A percentile compares a stretch with the other conserved stretches of the same genome.
Conservation (phyloP, 2,888 invertebrate species). For the Lathronympha strigana region DNA sequence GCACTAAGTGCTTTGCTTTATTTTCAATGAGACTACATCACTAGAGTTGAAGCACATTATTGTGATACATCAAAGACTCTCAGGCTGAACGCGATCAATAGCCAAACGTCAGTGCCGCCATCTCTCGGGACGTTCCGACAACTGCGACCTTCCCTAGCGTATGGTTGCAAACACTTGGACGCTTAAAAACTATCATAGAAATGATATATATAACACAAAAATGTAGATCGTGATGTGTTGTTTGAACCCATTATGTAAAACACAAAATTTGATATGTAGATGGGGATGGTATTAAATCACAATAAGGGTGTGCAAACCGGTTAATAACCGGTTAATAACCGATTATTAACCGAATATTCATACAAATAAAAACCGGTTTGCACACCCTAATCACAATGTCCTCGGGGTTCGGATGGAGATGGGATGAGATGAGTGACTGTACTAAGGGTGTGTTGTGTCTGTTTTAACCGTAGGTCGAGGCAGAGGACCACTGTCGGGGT, state of each 20-base stretch:
- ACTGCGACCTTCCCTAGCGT: conserved; percentile 48
- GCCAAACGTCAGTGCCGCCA: conserved; percentile 27
- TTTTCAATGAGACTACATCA: background rate
- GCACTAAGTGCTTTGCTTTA: background rate
- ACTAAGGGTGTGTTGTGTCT: conserved; percentile 76
- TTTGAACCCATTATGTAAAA: conserved; percentile 59
- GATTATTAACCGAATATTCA: no score
- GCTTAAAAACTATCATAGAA: conserved; percentile 71
- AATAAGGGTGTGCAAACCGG: no score
- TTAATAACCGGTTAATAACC: no score
- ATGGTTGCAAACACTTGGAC: conserved; percentile 66
- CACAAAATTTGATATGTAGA: conserved; percentile 58
- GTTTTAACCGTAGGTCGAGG: conserved; percentile 57
- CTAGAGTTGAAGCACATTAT: conserved; percentile 18
- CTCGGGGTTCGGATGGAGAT: conserved; percentile 50
- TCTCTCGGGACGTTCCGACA: conserved; percentile 8
- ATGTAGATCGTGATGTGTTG: conserved; percentile 74
- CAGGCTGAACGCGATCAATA: conserved; percentile 31
- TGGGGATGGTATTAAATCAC: conserved; percentile 50
- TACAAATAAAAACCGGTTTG: no score
- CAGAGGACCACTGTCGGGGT: conserved; percentile 31
- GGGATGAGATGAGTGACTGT: conserved; percentile 64
- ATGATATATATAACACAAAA: conserved; percentile 72
- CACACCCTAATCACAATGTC: no score
- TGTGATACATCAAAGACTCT: conserved; percentile 4